Evolutionary conservation across 2,113 vertebrate genomes (phyloP), one percentile per base, ranked within the genome.

Genomic region (Saccopteryx leptura): DNA sequence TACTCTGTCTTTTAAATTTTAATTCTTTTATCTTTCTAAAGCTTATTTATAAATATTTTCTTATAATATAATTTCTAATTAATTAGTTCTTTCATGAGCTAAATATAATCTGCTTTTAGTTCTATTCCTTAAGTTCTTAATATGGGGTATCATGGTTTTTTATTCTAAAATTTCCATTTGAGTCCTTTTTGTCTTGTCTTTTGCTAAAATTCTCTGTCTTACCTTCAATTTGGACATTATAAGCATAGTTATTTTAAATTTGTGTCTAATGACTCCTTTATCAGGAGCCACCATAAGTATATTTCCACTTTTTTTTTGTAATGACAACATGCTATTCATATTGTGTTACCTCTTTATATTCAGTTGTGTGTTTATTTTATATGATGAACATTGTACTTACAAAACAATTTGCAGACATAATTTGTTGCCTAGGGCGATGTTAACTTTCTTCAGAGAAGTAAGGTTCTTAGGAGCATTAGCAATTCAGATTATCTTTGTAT

Each of bases 321-420:
- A 52, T 69, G 48, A 66, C 9, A 56, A 63, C 1, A 60, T 28
- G 14, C 86, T 19, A 94, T 78, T 93, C 19, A 65, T 60, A 52
- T 52, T 52, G 14, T 84, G 46, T 56, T 72, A 58, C 5, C 19
- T 88, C 21, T 24, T 84, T 65, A 19, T 26, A 24, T 54, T 12
- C 21, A 24, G 13, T 76, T 84, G 63, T 84, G 63, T 84, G 46
- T 90, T 80, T 68, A n/a, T 48, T 56, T 75, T 82, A 61, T 33
- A 31, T 69, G 13, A 52, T 63, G 18, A 46, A 23, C 33, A 91
- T 7, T 61, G 15, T 72, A 76, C 61, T 87, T 93, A 13, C 19
- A 94, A 93, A 94, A 74, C 87, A 93, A 46, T 78, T 89, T 72
- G 50, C 9, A 80, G 75, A 85, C 76, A 90, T 88, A 52, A 68